Conservation (phyloP, 2,797 vertebrate genomes). For the Lepilemur septentrionalis region DNA sequence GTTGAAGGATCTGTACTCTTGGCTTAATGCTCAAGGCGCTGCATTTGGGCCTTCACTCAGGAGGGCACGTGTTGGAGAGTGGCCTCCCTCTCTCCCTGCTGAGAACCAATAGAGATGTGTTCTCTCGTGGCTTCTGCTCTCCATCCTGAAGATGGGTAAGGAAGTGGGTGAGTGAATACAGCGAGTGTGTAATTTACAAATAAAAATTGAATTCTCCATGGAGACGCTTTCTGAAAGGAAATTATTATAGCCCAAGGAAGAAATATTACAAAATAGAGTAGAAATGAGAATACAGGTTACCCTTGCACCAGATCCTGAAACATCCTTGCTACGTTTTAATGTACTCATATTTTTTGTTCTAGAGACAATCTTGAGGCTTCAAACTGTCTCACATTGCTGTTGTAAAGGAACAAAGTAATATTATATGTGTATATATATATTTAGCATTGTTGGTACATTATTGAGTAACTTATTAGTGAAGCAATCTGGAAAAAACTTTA, state of each 20-base stretch:
- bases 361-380: neutral
- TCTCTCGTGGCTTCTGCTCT: neutral
- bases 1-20: neutral
- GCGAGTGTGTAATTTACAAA: neutral
- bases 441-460: neutral
- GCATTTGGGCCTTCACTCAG: neutral
- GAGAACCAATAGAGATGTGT: neutral
- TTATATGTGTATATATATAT: neutral
- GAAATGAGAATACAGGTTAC: neutral
- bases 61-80: neutral
- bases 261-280: neutral
- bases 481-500: constrained; percentile 3
- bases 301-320: neutral
- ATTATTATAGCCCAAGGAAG: neutral
- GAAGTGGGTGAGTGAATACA: neutral
- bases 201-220: neutral
- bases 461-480: constrained; percentile 16
- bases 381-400: neutral
- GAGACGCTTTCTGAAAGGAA: neutral
- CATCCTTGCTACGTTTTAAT: neutral
- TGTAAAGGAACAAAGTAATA: neutral
- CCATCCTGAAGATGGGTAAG: neutral
- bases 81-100: neutral
- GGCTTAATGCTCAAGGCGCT: neutral
- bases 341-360: neutral